Percentiles rank a stretch among this genome's conserved stretches.
Evolutionary conservation across 2,797 vertebrate genomes (phyloP).

Genomic region (Limnodromus scolopaceus): DNA sequence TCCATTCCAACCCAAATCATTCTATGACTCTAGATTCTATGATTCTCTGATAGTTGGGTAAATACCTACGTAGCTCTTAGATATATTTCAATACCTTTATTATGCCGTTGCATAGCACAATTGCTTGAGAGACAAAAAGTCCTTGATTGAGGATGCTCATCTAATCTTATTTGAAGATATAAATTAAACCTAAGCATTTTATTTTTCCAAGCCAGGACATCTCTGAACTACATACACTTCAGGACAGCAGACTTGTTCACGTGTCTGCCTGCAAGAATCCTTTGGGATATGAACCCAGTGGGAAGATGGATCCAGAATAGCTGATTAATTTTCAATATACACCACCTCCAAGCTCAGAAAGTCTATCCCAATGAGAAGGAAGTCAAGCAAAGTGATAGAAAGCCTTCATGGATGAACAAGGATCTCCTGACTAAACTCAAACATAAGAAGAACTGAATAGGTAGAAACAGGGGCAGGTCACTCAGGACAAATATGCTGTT

Average conservation of each 20-base stretch:
- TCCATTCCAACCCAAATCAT: no score
- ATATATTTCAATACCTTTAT: not conserved
- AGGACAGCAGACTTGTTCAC: not conserved
- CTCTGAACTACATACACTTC: not conserved
- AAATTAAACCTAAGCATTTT: not conserved
- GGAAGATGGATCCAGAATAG: not conserved
- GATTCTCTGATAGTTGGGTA: not conserved
- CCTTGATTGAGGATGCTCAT: not conserved
- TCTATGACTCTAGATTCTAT: no score
- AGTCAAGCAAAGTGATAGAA: not conserved
- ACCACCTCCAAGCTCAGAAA: not conserved
- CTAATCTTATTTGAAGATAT: not conserved
- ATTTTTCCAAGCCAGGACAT: not conserved
- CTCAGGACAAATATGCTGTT: not conserved
- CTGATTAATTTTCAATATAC: not conserved
- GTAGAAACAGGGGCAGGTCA: not conserved
- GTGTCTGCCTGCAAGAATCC: not conserved
- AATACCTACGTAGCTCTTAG: not conserved
- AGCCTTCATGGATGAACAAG: not conserved
- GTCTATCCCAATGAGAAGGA: not conserved
- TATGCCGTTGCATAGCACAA: not conserved
- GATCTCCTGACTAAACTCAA: not conserved
- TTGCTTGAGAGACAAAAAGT: not conserved
- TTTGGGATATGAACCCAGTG: no score
- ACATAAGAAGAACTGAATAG: not conserved